Base-by-base conservation (phyloP, 2,797 vertebrate genomes). In the Etheostoma perlongum region DNA sequence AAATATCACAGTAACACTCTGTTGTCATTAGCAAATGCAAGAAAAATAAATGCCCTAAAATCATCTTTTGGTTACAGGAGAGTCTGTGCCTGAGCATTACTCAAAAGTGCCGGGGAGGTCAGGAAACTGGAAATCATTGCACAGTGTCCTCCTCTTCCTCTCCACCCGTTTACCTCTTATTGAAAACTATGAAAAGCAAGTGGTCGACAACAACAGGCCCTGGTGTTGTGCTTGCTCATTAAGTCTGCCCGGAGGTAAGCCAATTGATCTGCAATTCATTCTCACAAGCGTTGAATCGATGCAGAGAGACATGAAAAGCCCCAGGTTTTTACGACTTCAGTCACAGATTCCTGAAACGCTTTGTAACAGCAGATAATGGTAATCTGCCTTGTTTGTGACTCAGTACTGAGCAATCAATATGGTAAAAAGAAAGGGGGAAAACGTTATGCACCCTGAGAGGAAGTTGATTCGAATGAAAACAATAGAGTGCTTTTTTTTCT, bases 211-310 rank as follows among this genome's bases (percentile, higher is more conserved):
- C 93, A 94, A 88, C 90, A 70, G 86, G 88, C 78, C 77, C 52
- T 21, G 61, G 79, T 85, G 92, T 94, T 93, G 92, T 87, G 87
- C 82, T 73, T 89, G 87, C 93, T 95, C 92, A 94, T 95, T 95
- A 94, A 93, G 91, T 94, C 93, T 89, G 92, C 92, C 94, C 90
- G 67, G 89, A 92, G 93, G 93, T 95, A 93, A 94, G 91, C 92
- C 94, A 88, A 94, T 94, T 96, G 94, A 96, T 96, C 95, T 93
- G 93, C 93, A 93, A 94, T 95, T 95, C 93, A 94, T 95, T 95
- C 92, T 94, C 93, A 90, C 89, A 85, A 94, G 92, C 88, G 87
- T 90, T 93, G 93, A 95, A 96, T 95, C 94, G 88, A 95, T 95
- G 92, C 88, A 64, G 79, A 76, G 83, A 90, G 93, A 94, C 94